Evolutionary conservation across 2,888 invertebrate species (phyloP).

Genomic region (Oligia latruncula): DNA sequence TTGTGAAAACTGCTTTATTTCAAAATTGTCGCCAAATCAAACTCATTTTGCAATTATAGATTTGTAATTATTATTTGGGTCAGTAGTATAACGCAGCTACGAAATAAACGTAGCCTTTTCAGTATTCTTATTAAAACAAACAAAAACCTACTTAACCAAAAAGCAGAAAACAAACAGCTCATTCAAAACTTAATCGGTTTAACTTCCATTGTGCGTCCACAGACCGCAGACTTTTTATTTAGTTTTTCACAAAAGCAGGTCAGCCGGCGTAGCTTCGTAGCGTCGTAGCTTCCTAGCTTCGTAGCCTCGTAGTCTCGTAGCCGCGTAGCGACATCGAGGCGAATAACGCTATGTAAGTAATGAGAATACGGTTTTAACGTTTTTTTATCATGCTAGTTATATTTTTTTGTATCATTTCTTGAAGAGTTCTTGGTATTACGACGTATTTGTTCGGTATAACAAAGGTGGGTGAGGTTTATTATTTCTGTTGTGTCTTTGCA

Average conservation of each 20-base stretch:
- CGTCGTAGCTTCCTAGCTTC: conserved; percentile 52
- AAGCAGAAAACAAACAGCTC: conserved; percentile 43
- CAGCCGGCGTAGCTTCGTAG: conserved; percentile 62
- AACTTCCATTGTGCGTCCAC: conserved; percentile 48
- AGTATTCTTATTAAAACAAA: conserved; percentile 37
- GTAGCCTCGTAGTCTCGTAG: conserved; percentile 47
- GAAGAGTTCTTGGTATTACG: conserved; percentile 24
- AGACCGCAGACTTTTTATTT: conserved; percentile 56
- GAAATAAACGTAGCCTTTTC: not conserved
- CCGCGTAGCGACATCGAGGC: conserved; percentile 56
- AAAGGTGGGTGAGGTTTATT: not conserved
- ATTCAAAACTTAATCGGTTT: conserved; percentile 61
- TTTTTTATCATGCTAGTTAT: conserved; percentile 41
- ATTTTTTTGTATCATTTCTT: conserved; percentile 31
- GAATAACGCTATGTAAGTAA: conserved; percentile 65
- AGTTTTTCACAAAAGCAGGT: conserved; percentile 68
- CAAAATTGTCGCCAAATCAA: not conserved
- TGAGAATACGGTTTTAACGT: conserved; percentile 46
- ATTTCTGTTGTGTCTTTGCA: not conserved
- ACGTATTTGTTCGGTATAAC: conserved; percentile 10
- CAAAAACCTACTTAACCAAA: conserved; percentile 27
- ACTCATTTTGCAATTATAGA: too few relatives aligned
- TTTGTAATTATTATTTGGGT: not conserved
- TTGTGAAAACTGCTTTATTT: not conserved
- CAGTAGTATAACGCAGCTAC: not conserved